phyloP scores from a whole-genome alignment of 2,888 invertebrate genomes.

The Patella ulyssiponensis region DNA sequence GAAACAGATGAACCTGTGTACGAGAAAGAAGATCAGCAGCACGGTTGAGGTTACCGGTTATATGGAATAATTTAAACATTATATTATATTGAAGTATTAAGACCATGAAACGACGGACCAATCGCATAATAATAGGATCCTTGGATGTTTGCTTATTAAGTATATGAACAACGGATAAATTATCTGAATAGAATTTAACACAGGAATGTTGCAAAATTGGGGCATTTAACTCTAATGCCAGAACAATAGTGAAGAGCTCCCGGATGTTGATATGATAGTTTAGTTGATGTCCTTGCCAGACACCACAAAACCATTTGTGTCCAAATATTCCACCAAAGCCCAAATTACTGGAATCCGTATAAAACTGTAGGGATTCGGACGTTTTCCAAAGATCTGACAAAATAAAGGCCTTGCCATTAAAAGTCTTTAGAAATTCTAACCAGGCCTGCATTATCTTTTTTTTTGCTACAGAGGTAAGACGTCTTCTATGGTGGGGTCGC shows the following conservation, averaged over 20 bases:
- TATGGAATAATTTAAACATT: neutral
- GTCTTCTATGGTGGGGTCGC: constrained; percentile 22
- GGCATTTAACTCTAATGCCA: constrained; percentile 4
- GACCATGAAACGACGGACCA: neutral
- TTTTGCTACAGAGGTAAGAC: constrained; percentile 19
- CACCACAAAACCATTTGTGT: neutral
- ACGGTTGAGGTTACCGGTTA: neutral
- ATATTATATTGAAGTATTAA: constrained; percentile 10
- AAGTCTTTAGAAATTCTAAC: constrained; percentile 21
- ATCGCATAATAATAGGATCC: neutral
- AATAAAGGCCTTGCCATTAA: constrained; percentile 27
- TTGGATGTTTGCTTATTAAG: constrained; percentile 17
- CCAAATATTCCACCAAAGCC: constrained; percentile 3
- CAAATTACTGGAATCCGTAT: no score
- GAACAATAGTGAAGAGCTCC: constrained; percentile 15
- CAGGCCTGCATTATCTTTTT: constrained; percentile 25
- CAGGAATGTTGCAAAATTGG: neutral
- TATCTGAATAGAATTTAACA: constrained; percentile 7
- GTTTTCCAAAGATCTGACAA: neutral
- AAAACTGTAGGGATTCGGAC: neutral
- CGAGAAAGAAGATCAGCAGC: constrained; percentile 16
- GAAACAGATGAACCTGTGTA: neutral
- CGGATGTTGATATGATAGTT: constrained; percentile 7
- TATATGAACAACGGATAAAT: constrained; percentile 5
- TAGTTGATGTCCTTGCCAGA: constrained; percentile 14